Conservation (phyloP, 1,140 invertebrate genomes). For the Drosophila setifemur region DNA sequence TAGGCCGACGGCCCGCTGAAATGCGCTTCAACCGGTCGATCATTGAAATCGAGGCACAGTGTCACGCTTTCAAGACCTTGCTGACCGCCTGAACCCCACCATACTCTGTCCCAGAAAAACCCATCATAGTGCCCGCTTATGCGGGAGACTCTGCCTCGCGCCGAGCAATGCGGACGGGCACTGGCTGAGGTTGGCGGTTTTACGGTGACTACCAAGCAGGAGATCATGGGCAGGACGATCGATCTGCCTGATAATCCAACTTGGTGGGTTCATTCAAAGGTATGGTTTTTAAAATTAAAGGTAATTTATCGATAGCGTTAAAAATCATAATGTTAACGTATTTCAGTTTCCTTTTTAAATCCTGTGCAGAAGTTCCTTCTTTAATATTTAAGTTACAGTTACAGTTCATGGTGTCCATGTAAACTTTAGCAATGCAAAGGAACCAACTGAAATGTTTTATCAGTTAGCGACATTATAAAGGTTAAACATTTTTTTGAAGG, state of each 20-base stretch:
- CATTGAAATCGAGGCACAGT: conserved; percentile 52
- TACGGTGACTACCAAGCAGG: conserved; percentile 24
- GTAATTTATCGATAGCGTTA: no score
- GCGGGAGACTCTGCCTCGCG: conserved; percentile 52
- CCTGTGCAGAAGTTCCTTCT: no score
- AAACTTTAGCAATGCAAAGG: no score
- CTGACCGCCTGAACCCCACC: conserved; percentile 54
- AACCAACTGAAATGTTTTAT: no score
- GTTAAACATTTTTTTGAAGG: no score
- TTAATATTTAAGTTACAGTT: no score
- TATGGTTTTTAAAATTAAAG: no score
- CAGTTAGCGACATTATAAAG: no score
- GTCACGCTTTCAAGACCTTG: conserved; percentile 55
- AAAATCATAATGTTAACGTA: no score
- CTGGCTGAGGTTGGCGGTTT: conserved; percentile 56
- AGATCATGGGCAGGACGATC: conserved; percentile 33
- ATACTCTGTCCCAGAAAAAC: neutral
- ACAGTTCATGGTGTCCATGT: no score
- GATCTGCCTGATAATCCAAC: neutral
- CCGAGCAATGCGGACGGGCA: conserved; percentile 17
- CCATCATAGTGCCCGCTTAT: conserved; percentile 11
- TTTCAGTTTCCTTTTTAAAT: no score
- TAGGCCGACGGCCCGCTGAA: conserved; percentile 37
- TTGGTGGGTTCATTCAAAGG: conserved; percentile 50
- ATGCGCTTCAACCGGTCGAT: conserved; percentile 55